Evolutionary conservation across 2,797 vertebrate species (phyloP).

Genomic region (Erethizon dorsatum): DNA sequence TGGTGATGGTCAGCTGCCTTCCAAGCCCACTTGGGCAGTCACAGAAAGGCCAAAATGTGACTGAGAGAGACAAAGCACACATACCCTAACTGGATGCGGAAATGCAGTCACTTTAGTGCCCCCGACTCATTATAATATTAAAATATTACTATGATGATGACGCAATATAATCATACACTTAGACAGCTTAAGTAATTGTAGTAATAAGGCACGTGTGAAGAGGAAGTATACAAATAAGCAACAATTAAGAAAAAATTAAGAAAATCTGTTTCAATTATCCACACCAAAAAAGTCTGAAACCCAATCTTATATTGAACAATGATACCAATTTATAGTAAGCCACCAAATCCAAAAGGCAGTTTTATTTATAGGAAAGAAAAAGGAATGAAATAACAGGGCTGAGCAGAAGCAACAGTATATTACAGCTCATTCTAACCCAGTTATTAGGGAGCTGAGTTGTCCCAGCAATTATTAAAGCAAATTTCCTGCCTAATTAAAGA

Average conservation of each 20-base stretch:
- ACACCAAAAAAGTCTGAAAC: slow-evolving; percentile 72
- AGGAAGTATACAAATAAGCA: slow-evolving; percentile 67
- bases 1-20: not conserved
- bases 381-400: not conserved
- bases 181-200: slow-evolving; percentile 77
- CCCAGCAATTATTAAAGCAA: slow-evolving; percentile 56
- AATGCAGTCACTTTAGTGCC: slow-evolving; percentile 29
- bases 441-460: not conserved
- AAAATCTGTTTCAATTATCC: slow-evolving; percentile 84
- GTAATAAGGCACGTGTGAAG: slow-evolving; percentile 68
- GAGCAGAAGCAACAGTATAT: slow-evolving; percentile 30
- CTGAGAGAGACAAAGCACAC: not conserved
- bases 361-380: slow-evolving; percentile 37
- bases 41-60: not conserved
- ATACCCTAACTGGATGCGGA: slow-evolving; percentile 62
- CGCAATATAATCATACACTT: slow-evolving; percentile 44
- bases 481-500: slow-evolving; percentile 65
- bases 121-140: slow-evolving; percentile 71
- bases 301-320: slow-evolving; percentile 62
- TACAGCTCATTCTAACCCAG: slow-evolving; percentile 44
- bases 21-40: not conserved
- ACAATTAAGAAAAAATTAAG: slow-evolving; percentile 80
- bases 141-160: slow-evolving; percentile 69
- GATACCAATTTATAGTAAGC: slow-evolving; percentile 76
- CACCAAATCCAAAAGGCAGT: slow-evolving; percentile 75